Evolutionary conservation across 1,140 invertebrate species (phyloP).

Genomic region (Physella acuta): DNA sequence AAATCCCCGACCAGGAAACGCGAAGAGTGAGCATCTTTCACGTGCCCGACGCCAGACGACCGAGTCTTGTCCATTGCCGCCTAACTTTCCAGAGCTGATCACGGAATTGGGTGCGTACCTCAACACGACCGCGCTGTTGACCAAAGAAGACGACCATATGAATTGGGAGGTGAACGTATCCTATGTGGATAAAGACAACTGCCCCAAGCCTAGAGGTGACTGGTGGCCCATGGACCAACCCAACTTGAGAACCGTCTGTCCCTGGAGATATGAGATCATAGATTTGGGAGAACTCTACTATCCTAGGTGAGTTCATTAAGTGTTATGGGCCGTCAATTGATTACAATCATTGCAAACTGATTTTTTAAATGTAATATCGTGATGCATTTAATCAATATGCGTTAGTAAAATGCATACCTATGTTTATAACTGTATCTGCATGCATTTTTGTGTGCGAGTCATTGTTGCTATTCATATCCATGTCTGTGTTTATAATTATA

Average conservation of each 20-base stretch:
- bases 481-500: no score
- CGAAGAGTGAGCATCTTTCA: no score
- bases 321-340: no score
- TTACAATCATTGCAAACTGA: no score
- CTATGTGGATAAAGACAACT: background rate
- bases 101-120: background rate
- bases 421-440: no score
- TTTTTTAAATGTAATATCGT: no score
- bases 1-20: no score
- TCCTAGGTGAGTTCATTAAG: background rate
- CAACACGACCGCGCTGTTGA: background rate
- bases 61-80: background rate
- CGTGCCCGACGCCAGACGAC: background rate
- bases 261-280: background rate
- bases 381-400: no score
- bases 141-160: background rate
- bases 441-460: no score
- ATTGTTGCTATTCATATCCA: no score
- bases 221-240: background rate
- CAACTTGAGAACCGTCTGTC: constrained; percentile 4
- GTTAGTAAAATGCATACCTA: no score
- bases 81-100: background rate
- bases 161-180: background rate
- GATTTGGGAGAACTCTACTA: background rate
- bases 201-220: background rate